Evolutionary conservation across 2,113 vertebrate species (phyloP), one percentile per base, ranked within the genome.

Genomic region (Lichenostomus cassidix): DNA sequence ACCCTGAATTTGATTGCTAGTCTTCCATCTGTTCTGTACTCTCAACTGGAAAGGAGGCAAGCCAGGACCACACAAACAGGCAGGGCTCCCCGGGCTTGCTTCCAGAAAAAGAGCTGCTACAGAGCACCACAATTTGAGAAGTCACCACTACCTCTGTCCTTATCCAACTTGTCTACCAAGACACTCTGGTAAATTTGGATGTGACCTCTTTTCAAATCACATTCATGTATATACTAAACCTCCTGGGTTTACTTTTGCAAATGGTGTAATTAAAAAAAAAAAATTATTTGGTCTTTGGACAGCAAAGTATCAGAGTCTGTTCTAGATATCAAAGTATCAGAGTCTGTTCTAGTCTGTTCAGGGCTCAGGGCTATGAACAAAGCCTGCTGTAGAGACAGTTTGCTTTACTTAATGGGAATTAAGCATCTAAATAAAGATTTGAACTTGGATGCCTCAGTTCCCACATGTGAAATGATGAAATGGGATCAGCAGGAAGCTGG

Each of bases 11-110:
- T 91, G 60, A 62, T 56, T 85, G 70, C 70, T 65, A 13, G 35
- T 24, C 63, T 92, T 85, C 91, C 76, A 91, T 84, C 89, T 94
- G 73, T 84, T 94, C 67, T 9, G 2, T 17, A 37, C 55, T 67
- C 42, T 67, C 15, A 33, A 2, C 28, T 47, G 79, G 41, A 81
- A 69, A 74, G 56, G 37, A 63, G 6, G 31, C 17, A 90, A 76
- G n/a, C 37, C 52, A 68, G 65, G 28, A 81, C 35, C 63, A 86
- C 31, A 4, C 4, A 41, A 58, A 28, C 37, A 35, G 2, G 41
- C 33, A 68, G 37, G 22, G 59, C 25, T 87, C 22, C 58, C 53
- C 71, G 49, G 17, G 22, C 16, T 37, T 56, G 22, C 33, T 73
- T 60, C 28, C 47, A 83, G 24, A 23, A 44, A 56, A 56, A 37